These are phyloP conservation scores for Helicoverpa armigera DNA, from an alignment of 1,140 invertebrate genomes.

Conservation along the genomic window DNA sequence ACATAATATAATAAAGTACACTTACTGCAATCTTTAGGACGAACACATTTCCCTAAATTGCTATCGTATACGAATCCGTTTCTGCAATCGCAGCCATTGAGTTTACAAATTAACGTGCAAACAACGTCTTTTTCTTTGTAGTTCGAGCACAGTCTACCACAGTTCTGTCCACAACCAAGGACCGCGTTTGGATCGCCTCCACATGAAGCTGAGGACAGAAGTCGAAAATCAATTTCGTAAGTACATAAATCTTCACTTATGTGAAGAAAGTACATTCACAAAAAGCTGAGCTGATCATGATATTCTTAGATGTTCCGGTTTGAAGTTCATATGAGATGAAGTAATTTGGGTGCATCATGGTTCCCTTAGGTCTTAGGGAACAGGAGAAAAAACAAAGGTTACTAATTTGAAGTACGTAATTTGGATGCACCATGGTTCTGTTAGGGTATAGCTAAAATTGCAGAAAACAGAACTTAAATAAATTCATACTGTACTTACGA, in stretches of 20 bases:
- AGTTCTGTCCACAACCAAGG: conserved; percentile 58
- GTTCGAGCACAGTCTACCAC: conserved; percentile 54
- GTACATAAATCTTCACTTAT: neutral
- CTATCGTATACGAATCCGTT: conserved; percentile 53
- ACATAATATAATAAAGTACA: no score
- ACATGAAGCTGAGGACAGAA: conserved; percentile 52
- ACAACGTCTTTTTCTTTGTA: conserved; percentile 1
- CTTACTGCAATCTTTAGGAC: conserved; percentile 56
- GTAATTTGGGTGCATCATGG: no score
- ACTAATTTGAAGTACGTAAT: no score
- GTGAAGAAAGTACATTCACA: neutral
- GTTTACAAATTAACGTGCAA: conserved; percentile 51
- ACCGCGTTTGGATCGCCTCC: conserved; percentile 61
- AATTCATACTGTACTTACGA: conserved; percentile 33
- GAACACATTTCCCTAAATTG: conserved; percentile 57
- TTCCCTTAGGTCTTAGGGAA: no score
- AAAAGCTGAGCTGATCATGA: no score
- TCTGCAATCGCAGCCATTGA: conserved; percentile 60
- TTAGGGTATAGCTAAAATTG: neutral
- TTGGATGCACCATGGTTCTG: no score
- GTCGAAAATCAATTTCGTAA: neutral
- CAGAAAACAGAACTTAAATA: neutral
- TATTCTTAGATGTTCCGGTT: no score
- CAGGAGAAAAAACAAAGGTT: no score
- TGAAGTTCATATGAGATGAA: no score